Evolutionary conservation across 2,113 vertebrate species (phyloP), one percentile per base, ranked within the genome.

Genomic region (Oncorhynchus masou): DNA sequence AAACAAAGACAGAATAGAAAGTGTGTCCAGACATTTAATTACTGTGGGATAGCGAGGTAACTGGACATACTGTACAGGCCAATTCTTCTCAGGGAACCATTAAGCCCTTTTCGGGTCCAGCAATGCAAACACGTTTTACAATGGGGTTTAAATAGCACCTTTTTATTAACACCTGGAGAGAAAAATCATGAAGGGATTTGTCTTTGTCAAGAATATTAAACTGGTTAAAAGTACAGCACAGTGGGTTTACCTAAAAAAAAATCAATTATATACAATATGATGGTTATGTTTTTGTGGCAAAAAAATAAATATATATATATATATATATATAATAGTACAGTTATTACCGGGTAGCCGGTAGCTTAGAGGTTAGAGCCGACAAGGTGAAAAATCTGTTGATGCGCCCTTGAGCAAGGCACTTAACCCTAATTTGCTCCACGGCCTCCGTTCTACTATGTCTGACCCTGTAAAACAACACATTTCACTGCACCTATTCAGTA

Each of bases 291-390:
- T 11, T 62, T 62, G 5, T 62, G 13, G 59, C 8, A 39, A 39
- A 34, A 34, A 34, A 34, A n/a, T n/a, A n/a, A 34, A 29, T 4
- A 4, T 77, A 34, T 1, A 34, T 6, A 34, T 34, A 34, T 7
- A 34, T 34, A 34, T 34, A 27, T 27, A 27, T 27, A 27, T 27
- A 27, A 27, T 27, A 34, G 83, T 87, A 86, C 82, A 73, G 82
- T 80, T 87, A 85, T 73, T 34, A 22, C 24, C 20, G 39, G 39
- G 39, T 45, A 9, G 39, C 9, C 2, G 39, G 2, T 45, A 45
- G 39, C 39, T 45, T 11, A 11, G 39, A 9, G 8, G 39, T 45
- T 45, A 45, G 39, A 45, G 9, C 39, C 39, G 39, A 45, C 39
- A 45, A 45, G 39, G 39, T 45, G 39, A 45, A 11, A 45, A 45